Conservation (phyloP, 2,888 invertebrate species). For the Agapostemon virescens region DNA sequence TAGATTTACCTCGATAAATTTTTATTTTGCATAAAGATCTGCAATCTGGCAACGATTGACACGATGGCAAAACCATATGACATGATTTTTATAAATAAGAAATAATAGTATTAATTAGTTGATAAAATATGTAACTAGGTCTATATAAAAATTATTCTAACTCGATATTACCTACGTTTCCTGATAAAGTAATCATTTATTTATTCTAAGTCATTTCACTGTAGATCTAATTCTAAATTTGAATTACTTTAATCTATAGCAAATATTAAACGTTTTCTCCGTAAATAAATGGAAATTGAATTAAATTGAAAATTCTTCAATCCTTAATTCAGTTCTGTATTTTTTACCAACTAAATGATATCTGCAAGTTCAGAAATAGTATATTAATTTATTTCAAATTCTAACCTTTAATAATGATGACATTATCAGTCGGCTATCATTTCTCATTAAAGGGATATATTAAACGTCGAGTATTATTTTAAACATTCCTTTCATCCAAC, state of each 20-base stretch:
- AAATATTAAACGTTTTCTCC: not conserved
- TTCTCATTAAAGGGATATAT: not conserved
- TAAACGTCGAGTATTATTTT: not conserved
- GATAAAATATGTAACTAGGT: too few species aligned
- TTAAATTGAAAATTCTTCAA: not conserved
- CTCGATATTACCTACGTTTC: not conserved
- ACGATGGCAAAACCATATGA: too few species aligned
- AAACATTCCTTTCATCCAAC: not conserved
- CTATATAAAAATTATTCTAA: not conserved
- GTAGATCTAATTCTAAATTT: not conserved
- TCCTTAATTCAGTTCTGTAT: not conserved
- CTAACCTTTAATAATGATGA: not conserved
- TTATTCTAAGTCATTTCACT: not conserved
- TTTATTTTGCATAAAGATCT: too few species aligned
- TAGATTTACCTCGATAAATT: too few species aligned
- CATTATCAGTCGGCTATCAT: not conserved
- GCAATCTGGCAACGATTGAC: too few species aligned
- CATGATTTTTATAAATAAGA: too few species aligned
- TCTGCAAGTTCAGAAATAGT: not conserved
- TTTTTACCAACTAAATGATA: not conserved
- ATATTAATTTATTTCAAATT: not conserved
- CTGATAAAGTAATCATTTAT: not conserved
- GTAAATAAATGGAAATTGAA: not conserved
- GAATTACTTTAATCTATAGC: not conserved
- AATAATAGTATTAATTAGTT: too few species aligned